Evolutionary conservation across 2,888 invertebrate species (phyloP).

Genomic region (Halocaridina rubra): DNA sequence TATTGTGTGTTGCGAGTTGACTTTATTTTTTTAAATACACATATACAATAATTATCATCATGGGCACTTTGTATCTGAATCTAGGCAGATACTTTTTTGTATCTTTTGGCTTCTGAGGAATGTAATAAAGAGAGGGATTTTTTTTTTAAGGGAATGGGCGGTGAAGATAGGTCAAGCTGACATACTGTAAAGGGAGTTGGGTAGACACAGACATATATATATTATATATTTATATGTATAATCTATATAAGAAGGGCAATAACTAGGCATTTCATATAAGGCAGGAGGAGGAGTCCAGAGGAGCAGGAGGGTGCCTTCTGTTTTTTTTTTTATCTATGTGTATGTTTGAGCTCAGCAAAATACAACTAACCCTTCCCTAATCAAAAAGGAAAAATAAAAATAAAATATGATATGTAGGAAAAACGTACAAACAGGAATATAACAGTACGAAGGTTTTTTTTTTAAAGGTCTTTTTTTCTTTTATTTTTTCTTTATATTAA

Average conservation of each 20-base stretch:
- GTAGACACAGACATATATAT: too few species aligned
- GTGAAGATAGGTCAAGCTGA: neutral
- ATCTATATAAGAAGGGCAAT: neutral
- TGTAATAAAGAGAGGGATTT: neutral
- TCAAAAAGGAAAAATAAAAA: constrained; percentile 41
- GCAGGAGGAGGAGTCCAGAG: neutral
- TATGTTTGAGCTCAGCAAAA: constrained; percentile 5
- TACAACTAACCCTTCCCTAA: constrained; percentile 42
- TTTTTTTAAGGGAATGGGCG: neutral
- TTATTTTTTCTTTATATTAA: neutral
- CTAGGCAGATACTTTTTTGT: neutral
- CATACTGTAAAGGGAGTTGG: neutral
- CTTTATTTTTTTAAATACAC: too few species aligned
- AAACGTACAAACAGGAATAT: constrained; percentile 31
- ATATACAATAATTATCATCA: too few species aligned
- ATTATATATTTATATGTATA: too few species aligned
- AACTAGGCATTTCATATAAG: neutral
- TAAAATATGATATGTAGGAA: constrained; percentile 51
- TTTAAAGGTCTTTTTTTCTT: neutral
- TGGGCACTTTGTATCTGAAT: neutral
- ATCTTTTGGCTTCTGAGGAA: neutral
- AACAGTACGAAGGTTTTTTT: constrained; percentile 6
- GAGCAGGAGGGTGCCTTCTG: neutral
- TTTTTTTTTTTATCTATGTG: too few species aligned
- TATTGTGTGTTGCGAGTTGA: neutral